A percentile compares a stretch with the other conserved stretches of the same genome.
Conservation (phyloP, 2,888 invertebrate species). For the Prosapia bicincta region DNA sequence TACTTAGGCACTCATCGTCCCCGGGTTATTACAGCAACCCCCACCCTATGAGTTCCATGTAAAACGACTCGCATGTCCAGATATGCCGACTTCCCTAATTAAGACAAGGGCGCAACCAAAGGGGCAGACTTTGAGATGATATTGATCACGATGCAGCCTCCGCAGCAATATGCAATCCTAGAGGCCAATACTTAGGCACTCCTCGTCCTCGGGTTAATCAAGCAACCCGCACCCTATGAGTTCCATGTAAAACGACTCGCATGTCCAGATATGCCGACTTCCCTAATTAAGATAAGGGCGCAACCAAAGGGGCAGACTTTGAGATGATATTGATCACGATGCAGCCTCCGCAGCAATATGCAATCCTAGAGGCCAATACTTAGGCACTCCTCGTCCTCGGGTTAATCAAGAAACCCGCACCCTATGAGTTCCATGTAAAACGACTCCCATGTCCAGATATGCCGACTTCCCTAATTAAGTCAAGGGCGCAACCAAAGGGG, state of each 20-base stretch:
- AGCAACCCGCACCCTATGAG: too few relatives aligned
- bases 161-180: background rate
- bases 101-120: slow-evolving; percentile 2
- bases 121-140: background rate
- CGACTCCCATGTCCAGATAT: background rate
- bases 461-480: background rate
- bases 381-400: background rate
- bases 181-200: background rate
- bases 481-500: slow-evolving; percentile 2
- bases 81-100: background rate
- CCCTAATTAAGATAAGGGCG: background rate
- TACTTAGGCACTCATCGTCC: background rate
- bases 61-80: too few relatives aligned
- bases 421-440: too few relatives aligned
- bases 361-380: background rate
- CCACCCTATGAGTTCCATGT: too few relatives aligned
- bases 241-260: too few relatives aligned
- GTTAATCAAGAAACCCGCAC: too few relatives aligned
- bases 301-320: background rate
- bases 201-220: background rate
- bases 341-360: background rate
- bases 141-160: background rate
- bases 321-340: background rate
- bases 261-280: background rate
- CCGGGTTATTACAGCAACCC: background rate